Evolutionary conservation across 2,888 invertebrate genomes (phyloP).

Genomic region (Clanis bilineata): DNA sequence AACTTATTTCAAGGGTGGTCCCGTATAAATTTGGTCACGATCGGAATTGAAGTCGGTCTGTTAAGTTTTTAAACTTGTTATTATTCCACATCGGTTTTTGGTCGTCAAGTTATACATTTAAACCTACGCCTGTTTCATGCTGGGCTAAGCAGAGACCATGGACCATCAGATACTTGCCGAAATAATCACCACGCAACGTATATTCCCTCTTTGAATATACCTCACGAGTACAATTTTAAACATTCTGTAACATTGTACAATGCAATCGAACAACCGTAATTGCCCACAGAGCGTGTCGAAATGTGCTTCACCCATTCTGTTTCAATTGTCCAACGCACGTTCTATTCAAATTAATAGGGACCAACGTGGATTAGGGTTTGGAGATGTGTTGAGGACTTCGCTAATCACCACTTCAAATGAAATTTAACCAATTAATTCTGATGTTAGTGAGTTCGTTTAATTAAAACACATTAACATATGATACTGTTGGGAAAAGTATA

Average conservation of each 20-base stretch:
- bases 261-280: constrained; percentile 62
- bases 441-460: constrained; percentile 21
- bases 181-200: not conserved
- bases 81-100: too few relatives aligned
- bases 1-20: too few relatives aligned
- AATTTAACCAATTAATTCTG: constrained; percentile 51
- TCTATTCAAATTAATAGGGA: constrained; percentile 65
- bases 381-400: constrained; percentile 51
- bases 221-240: constrained; percentile 41
- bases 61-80: too few relatives aligned
- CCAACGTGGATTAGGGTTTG: constrained; percentile 49
- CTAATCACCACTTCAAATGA: constrained; percentile 53
- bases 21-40: too few relatives aligned
- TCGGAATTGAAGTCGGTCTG: too few relatives aligned
- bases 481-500: not conserved
- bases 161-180: not conserved
- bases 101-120: too few relatives aligned
- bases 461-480: not conserved
- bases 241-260: constrained; percentile 44
- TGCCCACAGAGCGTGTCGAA: constrained; percentile 68
- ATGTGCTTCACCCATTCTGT: constrained; percentile 57
- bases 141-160: too few relatives aligned
- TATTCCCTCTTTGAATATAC: constrained; percentile 17
- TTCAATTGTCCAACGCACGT: constrained; percentile 61
- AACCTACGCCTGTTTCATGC: too few relatives aligned